These are phyloP conservation scores for Craterocephalus amniculus DNA, from an alignment of 2,797 vertebrate genomes.

Conservation along the genomic window DNA sequence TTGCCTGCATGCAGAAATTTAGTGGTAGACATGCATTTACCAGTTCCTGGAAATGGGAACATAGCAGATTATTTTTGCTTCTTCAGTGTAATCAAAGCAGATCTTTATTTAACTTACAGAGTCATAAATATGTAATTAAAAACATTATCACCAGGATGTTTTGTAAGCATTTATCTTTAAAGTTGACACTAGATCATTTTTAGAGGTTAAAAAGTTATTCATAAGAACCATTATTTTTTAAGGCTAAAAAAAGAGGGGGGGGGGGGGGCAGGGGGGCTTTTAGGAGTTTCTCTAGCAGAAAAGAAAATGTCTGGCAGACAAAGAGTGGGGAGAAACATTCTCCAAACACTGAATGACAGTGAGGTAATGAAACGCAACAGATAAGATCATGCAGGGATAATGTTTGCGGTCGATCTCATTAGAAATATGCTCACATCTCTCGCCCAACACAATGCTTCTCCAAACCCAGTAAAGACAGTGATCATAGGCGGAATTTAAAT, in stretches of 20 bases:
- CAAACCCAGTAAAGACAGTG: too few species aligned
- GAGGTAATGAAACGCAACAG: conserved; percentile 12
- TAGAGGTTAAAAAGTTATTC: background rate
- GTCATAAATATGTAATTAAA: background rate
- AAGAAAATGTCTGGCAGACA: conserved; percentile 1
- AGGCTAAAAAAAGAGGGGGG: background rate
- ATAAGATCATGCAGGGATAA: conserved; percentile 15
- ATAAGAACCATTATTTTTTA: background rate
- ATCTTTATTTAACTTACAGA: background rate
- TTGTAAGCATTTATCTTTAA: background rate
- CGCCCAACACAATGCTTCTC: background rate
- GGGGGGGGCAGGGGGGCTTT: background rate
- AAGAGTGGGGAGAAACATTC: background rate
- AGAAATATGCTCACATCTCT: conserved; percentile 10
- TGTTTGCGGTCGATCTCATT: conserved; percentile 7
- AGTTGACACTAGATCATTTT: background rate
- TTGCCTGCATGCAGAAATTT: background rate
- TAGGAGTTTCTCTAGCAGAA: background rate
- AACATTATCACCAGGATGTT: background rate
- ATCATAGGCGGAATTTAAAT: too few species aligned
- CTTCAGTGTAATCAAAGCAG: background rate
- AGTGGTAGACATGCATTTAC: too few species aligned
- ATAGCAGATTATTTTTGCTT: background rate
- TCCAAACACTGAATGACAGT: conserved; percentile 10
- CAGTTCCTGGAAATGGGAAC: background rate